phyloP scores from a whole-genome alignment of 2,888 invertebrate genomes.

The Sycophila texana region DNA sequence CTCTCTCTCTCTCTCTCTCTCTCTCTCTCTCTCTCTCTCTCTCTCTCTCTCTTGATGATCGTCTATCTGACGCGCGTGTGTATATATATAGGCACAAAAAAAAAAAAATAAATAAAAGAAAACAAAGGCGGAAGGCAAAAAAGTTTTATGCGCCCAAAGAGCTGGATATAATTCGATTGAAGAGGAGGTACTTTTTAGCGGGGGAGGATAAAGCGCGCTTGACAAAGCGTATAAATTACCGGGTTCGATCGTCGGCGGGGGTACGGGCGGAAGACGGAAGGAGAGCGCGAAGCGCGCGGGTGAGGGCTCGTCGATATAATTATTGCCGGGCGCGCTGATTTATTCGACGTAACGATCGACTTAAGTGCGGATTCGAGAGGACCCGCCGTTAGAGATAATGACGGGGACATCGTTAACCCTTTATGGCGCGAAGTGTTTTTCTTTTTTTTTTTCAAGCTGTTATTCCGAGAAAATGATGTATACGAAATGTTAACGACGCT shows the following conservation, averaged over 20 bases:
- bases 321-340: no score
- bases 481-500: no score
- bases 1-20: constrained; percentile 7
- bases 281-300: neutral
- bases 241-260: constrained; percentile 11
- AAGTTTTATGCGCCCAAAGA: constrained; percentile 32
- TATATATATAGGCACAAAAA: neutral
- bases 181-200: constrained; percentile 15
- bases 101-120: neutral
- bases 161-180: constrained; percentile 35
- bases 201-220: constrained; percentile 14
- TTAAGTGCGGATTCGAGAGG: no score
- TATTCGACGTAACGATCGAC: no score
- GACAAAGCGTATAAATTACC: constrained; percentile 32
- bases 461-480: no score
- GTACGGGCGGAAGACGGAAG: constrained; percentile 28
- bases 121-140: constrained; percentile 15
- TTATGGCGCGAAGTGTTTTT: no score
- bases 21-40: constrained; percentile 14
- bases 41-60: neutral
- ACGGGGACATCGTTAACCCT: no score
- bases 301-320: neutral
- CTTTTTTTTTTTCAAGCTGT: no score
- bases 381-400: no score
- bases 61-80: neutral